A percentile compares a stretch with the other conserved stretches of the same genome.
Conservation (phyloP, 1,140 invertebrate species). For the Metaphire vulgaris region DNA sequence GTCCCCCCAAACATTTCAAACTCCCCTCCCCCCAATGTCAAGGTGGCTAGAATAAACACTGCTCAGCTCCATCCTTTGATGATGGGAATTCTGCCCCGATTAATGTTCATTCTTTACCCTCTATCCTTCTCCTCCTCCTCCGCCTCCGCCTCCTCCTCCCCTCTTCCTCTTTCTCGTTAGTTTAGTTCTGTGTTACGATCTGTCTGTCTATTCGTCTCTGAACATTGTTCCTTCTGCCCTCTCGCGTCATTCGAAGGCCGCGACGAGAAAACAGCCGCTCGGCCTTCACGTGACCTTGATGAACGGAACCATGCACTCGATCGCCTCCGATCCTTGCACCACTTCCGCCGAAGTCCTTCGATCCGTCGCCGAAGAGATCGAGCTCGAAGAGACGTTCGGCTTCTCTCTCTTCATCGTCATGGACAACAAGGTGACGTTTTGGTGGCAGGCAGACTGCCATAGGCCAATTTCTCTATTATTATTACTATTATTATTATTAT, state of each 20-base stretch:
- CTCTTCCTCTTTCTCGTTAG: too few species aligned
- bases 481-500: background rate
- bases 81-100: too few species aligned
- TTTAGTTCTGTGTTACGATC: too few species aligned
- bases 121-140: too few species aligned
- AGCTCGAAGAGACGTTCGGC: slow-evolving; percentile 36
- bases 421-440: slow-evolving; percentile 37
- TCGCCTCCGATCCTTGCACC: slow-evolving; percentile 40
- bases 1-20: too few species aligned
- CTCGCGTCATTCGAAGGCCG: slow-evolving; percentile 38
- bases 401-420: slow-evolving; percentile 45
- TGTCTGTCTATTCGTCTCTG: too few species aligned
- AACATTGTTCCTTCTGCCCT: too few species aligned
- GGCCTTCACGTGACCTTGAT: slow-evolving; percentile 43
- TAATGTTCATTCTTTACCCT: too few species aligned
- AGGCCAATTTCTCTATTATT: background rate
- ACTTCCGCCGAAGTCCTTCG: slow-evolving; percentile 40
- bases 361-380: slow-evolving; percentile 36
- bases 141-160: too few species aligned
- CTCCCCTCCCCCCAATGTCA: too few species aligned
- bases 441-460: background rate
- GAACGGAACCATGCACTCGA: slow-evolving; percentile 38
- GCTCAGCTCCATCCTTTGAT: too few species aligned
- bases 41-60: too few species aligned
- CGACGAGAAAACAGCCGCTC: slow-evolving; percentile 43